Conservation (phyloP, 2,113 vertebrate genomes). For the Anas platyrhynchos region DNA sequence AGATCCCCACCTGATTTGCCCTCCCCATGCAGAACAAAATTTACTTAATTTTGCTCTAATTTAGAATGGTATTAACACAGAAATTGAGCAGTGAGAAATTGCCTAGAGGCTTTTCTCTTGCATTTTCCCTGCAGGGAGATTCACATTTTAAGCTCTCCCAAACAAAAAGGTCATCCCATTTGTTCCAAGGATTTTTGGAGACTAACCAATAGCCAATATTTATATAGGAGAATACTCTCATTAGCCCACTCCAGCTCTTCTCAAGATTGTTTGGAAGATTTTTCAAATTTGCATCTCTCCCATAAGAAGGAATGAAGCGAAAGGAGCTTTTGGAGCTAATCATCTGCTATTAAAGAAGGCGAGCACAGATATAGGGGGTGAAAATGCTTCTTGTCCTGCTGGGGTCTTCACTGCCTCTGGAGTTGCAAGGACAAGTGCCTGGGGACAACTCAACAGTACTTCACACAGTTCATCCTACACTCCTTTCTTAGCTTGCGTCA, state of each 20-base stretch:
- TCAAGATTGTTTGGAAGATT: background rate
- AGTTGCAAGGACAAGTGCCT: background rate
- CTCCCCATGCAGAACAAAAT: background rate
- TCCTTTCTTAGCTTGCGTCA: background rate
- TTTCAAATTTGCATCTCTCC: background rate
- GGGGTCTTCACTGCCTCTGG: background rate
- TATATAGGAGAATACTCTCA: background rate
- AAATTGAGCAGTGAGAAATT: background rate
- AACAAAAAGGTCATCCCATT: constrained; percentile 16
- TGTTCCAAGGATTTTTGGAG: background rate
- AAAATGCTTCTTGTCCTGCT: background rate
- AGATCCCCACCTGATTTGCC: background rate
- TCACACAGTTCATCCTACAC: background rate
- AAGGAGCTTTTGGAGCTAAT: background rate
- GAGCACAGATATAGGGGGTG: background rate
- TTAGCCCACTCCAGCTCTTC: background rate
- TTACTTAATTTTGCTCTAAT: background rate
- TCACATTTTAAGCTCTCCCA: background rate
- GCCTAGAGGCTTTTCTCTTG: background rate
- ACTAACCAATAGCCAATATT: constrained; percentile 6
- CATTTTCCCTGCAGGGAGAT: background rate
- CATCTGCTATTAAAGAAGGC: background rate
- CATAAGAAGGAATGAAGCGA: background rate
- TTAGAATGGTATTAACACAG: background rate
- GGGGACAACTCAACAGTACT: background rate